phyloP scores from a whole-genome alignment of 2,113 vertebrate species.

The Urocynchramus pylzowi region DNA sequence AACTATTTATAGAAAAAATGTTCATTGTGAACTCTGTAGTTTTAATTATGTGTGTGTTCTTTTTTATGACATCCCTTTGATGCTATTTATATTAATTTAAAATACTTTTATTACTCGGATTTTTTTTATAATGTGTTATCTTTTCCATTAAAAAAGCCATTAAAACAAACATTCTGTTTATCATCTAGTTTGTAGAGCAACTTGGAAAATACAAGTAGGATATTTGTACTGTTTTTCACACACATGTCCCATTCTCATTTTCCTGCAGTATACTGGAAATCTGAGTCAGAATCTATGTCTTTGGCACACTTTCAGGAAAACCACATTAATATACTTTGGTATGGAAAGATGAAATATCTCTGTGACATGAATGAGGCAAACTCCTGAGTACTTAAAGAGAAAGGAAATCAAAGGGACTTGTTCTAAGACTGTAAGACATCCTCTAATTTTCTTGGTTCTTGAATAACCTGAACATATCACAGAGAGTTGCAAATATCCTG shows the following conservation, averaged over 20 bases:
- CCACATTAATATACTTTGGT: conserved; percentile 23
- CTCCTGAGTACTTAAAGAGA: background rate
- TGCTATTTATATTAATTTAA: background rate
- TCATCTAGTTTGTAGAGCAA: background rate
- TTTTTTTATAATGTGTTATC: background rate
- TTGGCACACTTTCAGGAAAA: conserved; percentile 11
- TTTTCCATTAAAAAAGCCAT: background rate
- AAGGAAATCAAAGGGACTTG: background rate
- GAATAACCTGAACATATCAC: background rate
- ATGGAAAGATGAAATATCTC: conserved; percentile 5
- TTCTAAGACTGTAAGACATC: background rate
- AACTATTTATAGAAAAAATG: background rate
- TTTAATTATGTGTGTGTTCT: background rate
- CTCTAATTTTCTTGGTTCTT: background rate
- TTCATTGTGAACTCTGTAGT: background rate
- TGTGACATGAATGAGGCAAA: background rate
- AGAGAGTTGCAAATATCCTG: background rate
- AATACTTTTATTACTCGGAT: background rate
- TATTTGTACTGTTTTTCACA: background rate
- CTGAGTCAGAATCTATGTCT: background rate
- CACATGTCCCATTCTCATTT: background rate
- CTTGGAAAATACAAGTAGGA: background rate
- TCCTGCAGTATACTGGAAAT: background rate
- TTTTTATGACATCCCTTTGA: background rate
- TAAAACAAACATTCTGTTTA: background rate